Base-by-base conservation (phyloP, 1,140 invertebrate species). In the Sipha flava region DNA sequence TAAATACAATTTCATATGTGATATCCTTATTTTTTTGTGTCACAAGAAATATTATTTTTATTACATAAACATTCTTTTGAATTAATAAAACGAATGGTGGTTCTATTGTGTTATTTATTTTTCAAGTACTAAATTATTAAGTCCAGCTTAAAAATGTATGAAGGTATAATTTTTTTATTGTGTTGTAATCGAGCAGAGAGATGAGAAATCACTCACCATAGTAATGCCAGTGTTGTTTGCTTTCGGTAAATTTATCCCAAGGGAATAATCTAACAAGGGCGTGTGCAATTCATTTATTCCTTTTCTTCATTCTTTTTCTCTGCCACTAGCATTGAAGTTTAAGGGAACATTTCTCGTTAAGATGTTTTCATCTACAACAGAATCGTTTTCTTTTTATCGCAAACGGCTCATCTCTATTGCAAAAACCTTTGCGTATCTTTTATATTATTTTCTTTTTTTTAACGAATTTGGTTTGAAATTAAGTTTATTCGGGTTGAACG, bases 351-450 rank as follows among this genome's bases (percentile, higher is more conserved):
- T 57, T 34, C 72, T 75, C 45, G 72, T 75, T 75, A 75, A 14
- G 31, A 52, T 73, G 43, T 73, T 73, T 73, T 73, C 47, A 54
- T 75, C 49, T 75, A 52, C 45, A 23, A 54, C 29, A 75, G 49
- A 75, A 59, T 57, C 21, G 52, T 77, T 77, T 77, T 77, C 34
- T 77, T 77, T 70, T 75, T 75, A 54, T 75, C 70, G 34, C 70
- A 31, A 49, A 49, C 23, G 16, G 23, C 47, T 54, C 49, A 52
- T 75, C 47, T 75, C 31, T 54, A 23, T 31, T 31, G 29, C 1
- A 3, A 54, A 14, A 54, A 31, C 47, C 12, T 52, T 73, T 31
- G 9, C 68, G 10, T 14, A 14, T 66, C 14, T 66, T 21, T 66
- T 66, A n/a, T n/a, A n/a, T 43, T 26, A 1, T 66, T 40, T 21